Conservation (phyloP, 2,797 vertebrate species). For the Etheostoma perlongum region DNA sequence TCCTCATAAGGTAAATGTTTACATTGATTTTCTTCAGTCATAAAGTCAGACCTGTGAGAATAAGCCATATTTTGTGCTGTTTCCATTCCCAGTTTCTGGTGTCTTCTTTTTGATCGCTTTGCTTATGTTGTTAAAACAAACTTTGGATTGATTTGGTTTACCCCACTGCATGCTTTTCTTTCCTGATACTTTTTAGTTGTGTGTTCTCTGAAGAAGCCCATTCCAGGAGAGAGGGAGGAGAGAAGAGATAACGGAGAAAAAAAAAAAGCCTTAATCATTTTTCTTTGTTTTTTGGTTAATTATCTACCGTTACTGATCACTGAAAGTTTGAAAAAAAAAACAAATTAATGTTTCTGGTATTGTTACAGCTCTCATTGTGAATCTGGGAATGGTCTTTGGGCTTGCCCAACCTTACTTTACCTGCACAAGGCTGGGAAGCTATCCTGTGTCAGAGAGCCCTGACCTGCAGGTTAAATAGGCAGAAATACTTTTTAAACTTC, state of each 20-base stretch:
- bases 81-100: slow-evolving; percentile 6
- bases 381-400: slow-evolving; percentile 8
- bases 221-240: not conserved
- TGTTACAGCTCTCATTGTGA: accelerated
- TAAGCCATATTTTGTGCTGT: not conserved
- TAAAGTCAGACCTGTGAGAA: not conserved
- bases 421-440: slow-evolving; percentile 1
- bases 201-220: not conserved
- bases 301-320: not conserved
- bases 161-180: not conserved
- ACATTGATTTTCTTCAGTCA: not conserved
- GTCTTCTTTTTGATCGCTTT: accelerated
- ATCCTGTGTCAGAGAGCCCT: not conserved
- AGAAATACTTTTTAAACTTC: not conserved
- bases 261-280: not conserved
- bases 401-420: slow-evolving; percentile 3
- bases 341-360: accelerated
- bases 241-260: not conserved
- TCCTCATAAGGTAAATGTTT: slow-evolving; percentile 19
- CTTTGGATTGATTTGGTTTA: not conserved
- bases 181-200: slow-evolving; percentile 1
- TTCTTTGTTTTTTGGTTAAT: not conserved
- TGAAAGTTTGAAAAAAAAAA: accelerated
- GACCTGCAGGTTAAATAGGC: not conserved
- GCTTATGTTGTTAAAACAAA: accelerated